Percentiles rank a stretch among this genome's conserved stretches.
Evolutionary conservation across 2,888 invertebrate genomes (phyloP).

Genomic region (Quadroppia sp.): DNA sequence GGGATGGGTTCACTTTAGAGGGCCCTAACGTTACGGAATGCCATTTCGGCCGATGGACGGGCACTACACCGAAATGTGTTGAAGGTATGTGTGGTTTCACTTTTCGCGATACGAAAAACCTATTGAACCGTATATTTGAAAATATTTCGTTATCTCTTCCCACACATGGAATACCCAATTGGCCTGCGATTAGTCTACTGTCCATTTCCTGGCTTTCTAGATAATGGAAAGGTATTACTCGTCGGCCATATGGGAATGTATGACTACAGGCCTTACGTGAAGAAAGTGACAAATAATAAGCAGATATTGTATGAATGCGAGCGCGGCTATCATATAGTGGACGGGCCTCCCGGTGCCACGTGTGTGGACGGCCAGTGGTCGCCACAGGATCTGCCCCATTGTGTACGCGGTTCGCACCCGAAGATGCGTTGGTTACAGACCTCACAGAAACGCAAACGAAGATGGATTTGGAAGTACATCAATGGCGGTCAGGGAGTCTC

Average conservation of each 20-base stretch:
- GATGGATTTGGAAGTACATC: neutral
- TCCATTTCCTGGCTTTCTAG: slow-evolving; percentile 82
- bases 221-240: slow-evolving; percentile 81
- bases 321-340: slow-evolving; percentile 77
- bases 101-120: too few relatives aligned
- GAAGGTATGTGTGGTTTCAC: too few relatives aligned
- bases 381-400: slow-evolving; percentile 75
- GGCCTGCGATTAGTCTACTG: slow-evolving; percentile 65
- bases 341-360: slow-evolving; percentile 87
- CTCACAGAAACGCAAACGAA: neutral
- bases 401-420: slow-evolving; percentile 79
- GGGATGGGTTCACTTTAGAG: slow-evolving; percentile 81
- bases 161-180: too few relatives aligned
- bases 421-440: slow-evolving; percentile 42
- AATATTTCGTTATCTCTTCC: too few relatives aligned
- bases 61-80: slow-evolving; percentile 75
- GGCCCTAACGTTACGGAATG: slow-evolving; percentile 78
- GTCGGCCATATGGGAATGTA: slow-evolving; percentile 95
- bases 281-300: slow-evolving; percentile 77
- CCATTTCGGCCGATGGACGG: slow-evolving; percentile 91
- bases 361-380: slow-evolving; percentile 93
- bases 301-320: slow-evolving; percentile 95
- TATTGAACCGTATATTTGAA: too few relatives aligned
- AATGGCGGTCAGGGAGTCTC: neutral
- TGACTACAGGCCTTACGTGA: slow-evolving; percentile 88